Evolutionary conservation across 2,888 invertebrate species (phyloP), one percentile per base, ranked within the genome.

Genomic region (Cotesia congregata): DNA sequence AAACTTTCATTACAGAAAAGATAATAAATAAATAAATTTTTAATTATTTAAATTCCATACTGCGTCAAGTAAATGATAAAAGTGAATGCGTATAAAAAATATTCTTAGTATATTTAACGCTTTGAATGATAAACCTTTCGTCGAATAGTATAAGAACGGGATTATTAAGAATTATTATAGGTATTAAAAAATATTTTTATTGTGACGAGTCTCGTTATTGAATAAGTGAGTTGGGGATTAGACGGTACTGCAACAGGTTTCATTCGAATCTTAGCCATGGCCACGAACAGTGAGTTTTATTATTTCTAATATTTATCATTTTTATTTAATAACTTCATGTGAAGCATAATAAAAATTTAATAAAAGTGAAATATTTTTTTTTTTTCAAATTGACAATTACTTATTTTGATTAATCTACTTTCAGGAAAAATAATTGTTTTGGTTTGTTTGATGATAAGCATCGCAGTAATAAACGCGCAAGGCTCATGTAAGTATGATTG

Each of bases 181-280:
- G 50, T 50, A 50, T 50, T 50, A 50, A 50, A 50, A 50, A 50
- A 50, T 50, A 50, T 50, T 50, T 50, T 50, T 50, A 50, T 50
- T 50, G 9, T 50, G 50, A 50, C 12, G 50, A 50, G 50, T 50
- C 50, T 50, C 9, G 12, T 50, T 50, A 50, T 12, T 50, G 50
- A 50, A 50, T 50, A 50, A 50, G 50, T 50, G 50, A 50, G 2
- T 12, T 12, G 9, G 50, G 7, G 50, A 50, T 50, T 50, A 50
- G 50, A 50, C 50, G 9, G 9, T 50, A 12, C 2, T 12, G 50
- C 12, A 12, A 4, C 50, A 50, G 12, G 9, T 50, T 50, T 50
- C 50, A 50, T 50, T 50, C 12, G 50, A 50, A 50, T 50, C 50
- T 50, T 50, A 12, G 50, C 50, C 50, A 50, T 50, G 7, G 50